phyloP scores from a whole-genome alignment of 2,113 vertebrate genomes.

The Campylomormyrus tamandua region DNA sequence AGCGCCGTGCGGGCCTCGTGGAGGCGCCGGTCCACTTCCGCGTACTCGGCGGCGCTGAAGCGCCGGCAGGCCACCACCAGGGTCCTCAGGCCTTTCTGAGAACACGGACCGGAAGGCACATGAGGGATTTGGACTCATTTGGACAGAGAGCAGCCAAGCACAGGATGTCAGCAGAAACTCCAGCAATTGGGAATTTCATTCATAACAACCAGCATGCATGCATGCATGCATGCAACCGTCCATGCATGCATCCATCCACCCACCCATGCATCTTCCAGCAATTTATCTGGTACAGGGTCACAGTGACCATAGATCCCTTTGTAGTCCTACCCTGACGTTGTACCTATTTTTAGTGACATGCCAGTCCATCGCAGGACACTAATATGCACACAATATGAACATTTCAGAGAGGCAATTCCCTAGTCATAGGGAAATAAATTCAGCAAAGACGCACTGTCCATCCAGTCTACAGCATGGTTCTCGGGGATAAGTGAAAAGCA shows the following conservation, averaged over 20 bases:
- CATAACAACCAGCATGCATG: not conserved
- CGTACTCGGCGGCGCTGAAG: conserved; percentile 79
- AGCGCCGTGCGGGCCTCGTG: conserved; percentile 83
- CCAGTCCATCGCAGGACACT: not conserved
- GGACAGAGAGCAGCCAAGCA: not conserved
- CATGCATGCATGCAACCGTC: not conserved
- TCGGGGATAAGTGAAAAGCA: not conserved
- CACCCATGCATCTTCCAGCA: not conserved
- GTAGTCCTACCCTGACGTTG: not conserved
- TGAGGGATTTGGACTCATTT: not conserved
- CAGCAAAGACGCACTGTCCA: not conserved
- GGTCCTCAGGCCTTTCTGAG: conserved; percentile 90
- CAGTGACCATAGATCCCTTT: not conserved
- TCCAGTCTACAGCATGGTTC: not conserved
- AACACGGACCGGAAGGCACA: not conserved
- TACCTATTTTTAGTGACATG: not conserved
- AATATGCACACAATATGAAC: not conserved
- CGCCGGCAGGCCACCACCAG: conserved; percentile 83
- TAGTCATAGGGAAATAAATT: not conserved
- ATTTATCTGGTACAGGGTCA: not conserved
- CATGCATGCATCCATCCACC: not conserved
- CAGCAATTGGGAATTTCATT: not conserved
- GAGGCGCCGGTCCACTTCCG: conserved; percentile 69
- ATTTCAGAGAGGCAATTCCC: not conserved
- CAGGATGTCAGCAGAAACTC: not conserved